These are phyloP conservation scores for Lamprologus sp. DNA, from an alignment of 2,113 vertebrate species.

Conservation along the genomic window DNA sequence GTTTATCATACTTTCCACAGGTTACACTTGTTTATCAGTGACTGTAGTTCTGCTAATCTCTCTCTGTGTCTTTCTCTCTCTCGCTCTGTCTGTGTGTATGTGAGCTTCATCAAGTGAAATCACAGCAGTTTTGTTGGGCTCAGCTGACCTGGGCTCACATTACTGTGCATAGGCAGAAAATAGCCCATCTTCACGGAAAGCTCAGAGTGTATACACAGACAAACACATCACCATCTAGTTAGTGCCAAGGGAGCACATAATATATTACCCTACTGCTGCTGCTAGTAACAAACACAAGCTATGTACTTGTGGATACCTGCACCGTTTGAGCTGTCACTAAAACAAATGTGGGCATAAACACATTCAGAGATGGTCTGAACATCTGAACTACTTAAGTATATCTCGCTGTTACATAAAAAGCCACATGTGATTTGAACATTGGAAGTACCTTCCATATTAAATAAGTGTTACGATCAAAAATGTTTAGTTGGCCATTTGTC, in stretches of 20 bases:
- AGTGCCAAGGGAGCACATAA: neutral
- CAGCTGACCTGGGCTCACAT: neutral
- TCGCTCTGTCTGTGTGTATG: neutral
- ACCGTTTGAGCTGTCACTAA: neutral
- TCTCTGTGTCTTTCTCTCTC: neutral
- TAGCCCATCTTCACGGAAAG: neutral
- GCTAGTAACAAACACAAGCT: constrained; percentile 13
- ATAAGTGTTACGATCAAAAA: neutral
- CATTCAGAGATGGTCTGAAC: neutral
- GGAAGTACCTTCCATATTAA: neutral
- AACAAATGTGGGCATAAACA: neutral
- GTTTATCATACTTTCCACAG: neutral
- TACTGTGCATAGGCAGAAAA: constrained; percentile 4
- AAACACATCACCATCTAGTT: neutral
- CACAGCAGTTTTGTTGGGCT: neutral
- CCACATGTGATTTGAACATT: neutral
- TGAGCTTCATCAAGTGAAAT: neutral
- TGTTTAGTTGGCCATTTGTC: neutral
- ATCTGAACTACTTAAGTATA: neutral
- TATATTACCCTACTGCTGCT: neutral
- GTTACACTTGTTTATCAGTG: neutral
- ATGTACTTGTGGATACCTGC: neutral
- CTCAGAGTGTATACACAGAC: neutral
- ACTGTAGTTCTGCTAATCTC: neutral
- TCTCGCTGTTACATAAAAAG: neutral